Percentiles rank a stretch among this genome's conserved stretches.
Conservation (phyloP, 2,113 vertebrate genomes). For the Chloebia gouldiae region DNA sequence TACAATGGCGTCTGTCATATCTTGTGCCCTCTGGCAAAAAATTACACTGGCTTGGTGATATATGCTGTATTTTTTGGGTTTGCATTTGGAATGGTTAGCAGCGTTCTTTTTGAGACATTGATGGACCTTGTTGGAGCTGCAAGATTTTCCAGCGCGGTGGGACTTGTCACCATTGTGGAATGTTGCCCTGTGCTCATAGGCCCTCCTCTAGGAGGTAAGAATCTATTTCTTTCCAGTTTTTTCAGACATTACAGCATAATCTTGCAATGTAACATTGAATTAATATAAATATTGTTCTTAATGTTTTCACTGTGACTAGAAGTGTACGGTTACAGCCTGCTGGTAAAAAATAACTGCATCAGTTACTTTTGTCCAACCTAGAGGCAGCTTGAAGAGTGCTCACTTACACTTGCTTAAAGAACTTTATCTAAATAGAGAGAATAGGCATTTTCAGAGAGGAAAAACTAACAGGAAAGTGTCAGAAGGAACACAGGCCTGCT, state of each 20-base stretch:
- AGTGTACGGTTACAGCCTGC: neutral
- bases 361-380: neutral
- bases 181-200: constrained; percentile 93
- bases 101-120: constrained; percentile 92
- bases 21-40: constrained; percentile 84
- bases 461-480: neutral
- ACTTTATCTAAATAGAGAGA: neutral
- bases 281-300: neutral
- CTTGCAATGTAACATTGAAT: neutral
- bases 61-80: constrained; percentile 94
- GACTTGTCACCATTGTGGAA: constrained; percentile 93
- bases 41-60: constrained; percentile 85
- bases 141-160: constrained; percentile 94
- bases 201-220: constrained; percentile 92
- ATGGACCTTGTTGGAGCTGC: constrained; percentile 93
- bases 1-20: constrained; percentile 93
- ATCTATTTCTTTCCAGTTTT: neutral
- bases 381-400: neutral
- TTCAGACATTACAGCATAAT: neutral
- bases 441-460: neutral
- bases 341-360: neutral
- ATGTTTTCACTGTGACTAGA: neutral
- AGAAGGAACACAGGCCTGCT: neutral
- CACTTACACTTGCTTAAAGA: neutral
- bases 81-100: constrained; percentile 96